Percentiles rank a stretch among this genome's conserved stretches.
Evolutionary conservation across 2,113 vertebrate species (phyloP).

Genomic region (Alosa alosa): DNA sequence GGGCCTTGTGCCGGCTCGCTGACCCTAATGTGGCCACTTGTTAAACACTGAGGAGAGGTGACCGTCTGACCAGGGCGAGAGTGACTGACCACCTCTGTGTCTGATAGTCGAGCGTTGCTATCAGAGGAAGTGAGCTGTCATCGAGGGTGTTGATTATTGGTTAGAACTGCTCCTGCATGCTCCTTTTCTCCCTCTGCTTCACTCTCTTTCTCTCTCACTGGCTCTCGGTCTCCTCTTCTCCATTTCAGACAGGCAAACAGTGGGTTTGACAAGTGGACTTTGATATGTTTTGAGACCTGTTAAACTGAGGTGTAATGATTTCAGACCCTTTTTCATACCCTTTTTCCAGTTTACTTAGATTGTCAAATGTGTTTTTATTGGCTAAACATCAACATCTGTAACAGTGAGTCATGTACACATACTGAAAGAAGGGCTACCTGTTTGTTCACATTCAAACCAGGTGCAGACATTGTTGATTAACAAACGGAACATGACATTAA

Average conservation of each 20-base stretch:
- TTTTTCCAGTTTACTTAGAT: background rate
- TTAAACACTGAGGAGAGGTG: slow-evolving; percentile 62
- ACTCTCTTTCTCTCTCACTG: background rate
- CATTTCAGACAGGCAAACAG: background rate
- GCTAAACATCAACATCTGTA: background rate
- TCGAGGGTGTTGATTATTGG: background rate
- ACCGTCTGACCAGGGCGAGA: slow-evolving; percentile 42
- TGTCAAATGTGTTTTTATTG: background rate
- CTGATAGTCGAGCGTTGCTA: background rate
- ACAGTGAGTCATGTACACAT: background rate
- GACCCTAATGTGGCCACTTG: slow-evolving; percentile 48
- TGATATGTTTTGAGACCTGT: background rate
- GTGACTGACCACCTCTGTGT: slow-evolving; percentile 29
- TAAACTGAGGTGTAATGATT: slow-evolving; percentile 3
- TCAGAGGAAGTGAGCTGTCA: background rate
- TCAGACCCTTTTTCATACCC: background rate
- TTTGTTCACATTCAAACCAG: background rate
- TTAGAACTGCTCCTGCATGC: background rate
- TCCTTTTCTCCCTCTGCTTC: background rate
- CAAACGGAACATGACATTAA: too few relatives aligned
- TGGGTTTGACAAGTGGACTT: slow-evolving; percentile 25
- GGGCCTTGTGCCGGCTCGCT: slow-evolving; percentile 5
- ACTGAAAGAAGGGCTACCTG: background rate
- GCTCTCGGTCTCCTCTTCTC: background rate
- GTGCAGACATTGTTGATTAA: background rate